A percentile compares a stretch with the other conserved stretches of the same genome.
phyloP scores from a whole-genome alignment of 2,113 vertebrate genomes.

The Plestiodon gilberti region DNA sequence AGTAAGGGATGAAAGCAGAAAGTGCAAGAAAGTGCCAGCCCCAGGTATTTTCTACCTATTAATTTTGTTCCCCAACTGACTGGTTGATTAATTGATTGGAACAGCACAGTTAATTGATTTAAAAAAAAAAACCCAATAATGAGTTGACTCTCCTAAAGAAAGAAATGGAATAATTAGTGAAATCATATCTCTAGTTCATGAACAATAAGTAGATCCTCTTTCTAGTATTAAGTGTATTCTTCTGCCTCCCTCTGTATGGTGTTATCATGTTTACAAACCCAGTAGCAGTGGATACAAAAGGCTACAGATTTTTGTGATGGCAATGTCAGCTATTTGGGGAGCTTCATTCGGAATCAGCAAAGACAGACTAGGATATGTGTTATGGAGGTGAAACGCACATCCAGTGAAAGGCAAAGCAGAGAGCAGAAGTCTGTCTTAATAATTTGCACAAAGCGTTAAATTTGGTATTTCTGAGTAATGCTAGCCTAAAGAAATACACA shows the following conservation, averaged over 20 bases:
- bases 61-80: neutral
- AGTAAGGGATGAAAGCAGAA: neutral
- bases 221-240: neutral
- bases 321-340: neutral
- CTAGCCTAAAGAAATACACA: neutral
- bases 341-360: neutral
- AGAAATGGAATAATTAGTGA: neutral
- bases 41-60: neutral
- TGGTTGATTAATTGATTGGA: neutral
- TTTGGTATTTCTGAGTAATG: neutral
- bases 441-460: neutral
- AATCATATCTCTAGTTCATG: neutral
- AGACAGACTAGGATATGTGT: neutral
- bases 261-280: neutral
- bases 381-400: neutral
- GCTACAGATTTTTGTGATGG: neutral
- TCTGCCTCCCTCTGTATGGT: neutral
- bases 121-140: neutral
- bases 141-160: neutral
- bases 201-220: neutral
- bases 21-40: neutral
- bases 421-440: neutral
- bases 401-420: slow-evolving; percentile 16
- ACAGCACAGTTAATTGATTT: neutral
- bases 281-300: neutral